Base-by-base conservation (phyloP, 2,888 invertebrate species). In the Leptopilina myrica region DNA sequence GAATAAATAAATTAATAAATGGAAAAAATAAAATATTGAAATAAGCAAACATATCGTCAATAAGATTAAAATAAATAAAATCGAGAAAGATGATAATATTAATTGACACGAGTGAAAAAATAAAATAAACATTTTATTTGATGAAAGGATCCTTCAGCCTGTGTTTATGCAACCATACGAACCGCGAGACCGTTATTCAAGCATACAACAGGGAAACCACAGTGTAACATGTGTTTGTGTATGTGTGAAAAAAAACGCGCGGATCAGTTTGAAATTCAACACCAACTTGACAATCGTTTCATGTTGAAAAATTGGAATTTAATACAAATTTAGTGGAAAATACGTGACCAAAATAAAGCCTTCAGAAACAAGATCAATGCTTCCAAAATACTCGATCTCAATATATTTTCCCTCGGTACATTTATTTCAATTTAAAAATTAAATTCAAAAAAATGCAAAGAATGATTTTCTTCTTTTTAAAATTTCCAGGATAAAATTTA, bases 261-360 rank as follows among this genome's bases (percentile, higher is more conserved):
- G 78, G 82, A 83, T 87, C 83, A 86, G 84, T 86, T 43, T 87
- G 89, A 87, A 89, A 89, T 84, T 85, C 87, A 86, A 89, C 84
- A 86, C 88, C 75, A 33, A 33, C 33, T 3, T 33, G 67, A 33
- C 56, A 73, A 56, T 73, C 73, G 49, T 49, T 69, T 53, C 73
- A 56, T n/a, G 73, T 73, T 73, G 5, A 73, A 73, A 73, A 73
- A 73, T 56, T 40, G 53, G 53, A n/a, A 73, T 73, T 73, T 73
- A 53, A 73, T 33, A 15, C 56, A 56, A 73, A 56, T 11, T 33
- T 33, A 56, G 56, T 49, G 33, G 9, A 33, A 69, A 33, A 56
- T 33, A 56, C 33, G 56, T 76, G 79, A 67, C 76, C 78, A 81
- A 69, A 79, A 78, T 76, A n/a, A 53, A 26, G n/a, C 56, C n/a